A percentile compares a stretch with the other conserved stretches of the same genome.
Conservation (phyloP, 2,113 vertebrate species). For the Eira barbara region DNA sequence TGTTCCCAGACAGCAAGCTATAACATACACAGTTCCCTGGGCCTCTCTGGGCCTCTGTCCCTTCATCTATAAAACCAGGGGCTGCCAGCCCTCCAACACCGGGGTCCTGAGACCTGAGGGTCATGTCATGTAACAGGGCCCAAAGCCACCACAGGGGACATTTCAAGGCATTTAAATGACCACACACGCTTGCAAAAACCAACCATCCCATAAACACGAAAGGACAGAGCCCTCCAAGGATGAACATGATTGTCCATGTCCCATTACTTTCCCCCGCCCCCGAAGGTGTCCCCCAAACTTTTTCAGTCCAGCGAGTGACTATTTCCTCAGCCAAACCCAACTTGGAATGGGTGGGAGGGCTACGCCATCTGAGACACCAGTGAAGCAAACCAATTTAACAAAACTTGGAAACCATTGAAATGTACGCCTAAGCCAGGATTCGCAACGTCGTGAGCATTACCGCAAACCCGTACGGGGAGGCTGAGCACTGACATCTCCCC, state of each 20-base stretch:
- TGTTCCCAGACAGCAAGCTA: background rate
- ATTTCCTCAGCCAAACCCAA: background rate
- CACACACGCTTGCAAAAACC: background rate
- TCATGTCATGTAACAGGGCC: background rate
- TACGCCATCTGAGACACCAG: background rate
- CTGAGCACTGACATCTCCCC: background rate
- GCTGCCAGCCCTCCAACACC: background rate
- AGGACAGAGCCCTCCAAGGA: background rate
- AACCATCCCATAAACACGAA: background rate
- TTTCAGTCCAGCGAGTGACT: background rate
- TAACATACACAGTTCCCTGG: accelerated
- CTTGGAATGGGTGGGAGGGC: background rate
- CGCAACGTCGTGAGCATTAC: accelerated
- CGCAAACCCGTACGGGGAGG: background rate
- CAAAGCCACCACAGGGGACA: background rate
- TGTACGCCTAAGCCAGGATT: background rate
- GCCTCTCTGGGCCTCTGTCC: background rate
- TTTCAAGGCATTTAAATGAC: background rate
- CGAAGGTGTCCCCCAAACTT: background rate
- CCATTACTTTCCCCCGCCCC: too few relatives aligned
- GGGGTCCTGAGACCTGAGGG: background rate
- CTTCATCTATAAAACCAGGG: background rate
- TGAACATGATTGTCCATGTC: background rate
- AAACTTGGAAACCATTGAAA: background rate
- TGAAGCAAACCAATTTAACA: background rate